phyloP scores from a whole-genome alignment of 2,888 invertebrate species.

The Drosophila quinaria region DNA sequence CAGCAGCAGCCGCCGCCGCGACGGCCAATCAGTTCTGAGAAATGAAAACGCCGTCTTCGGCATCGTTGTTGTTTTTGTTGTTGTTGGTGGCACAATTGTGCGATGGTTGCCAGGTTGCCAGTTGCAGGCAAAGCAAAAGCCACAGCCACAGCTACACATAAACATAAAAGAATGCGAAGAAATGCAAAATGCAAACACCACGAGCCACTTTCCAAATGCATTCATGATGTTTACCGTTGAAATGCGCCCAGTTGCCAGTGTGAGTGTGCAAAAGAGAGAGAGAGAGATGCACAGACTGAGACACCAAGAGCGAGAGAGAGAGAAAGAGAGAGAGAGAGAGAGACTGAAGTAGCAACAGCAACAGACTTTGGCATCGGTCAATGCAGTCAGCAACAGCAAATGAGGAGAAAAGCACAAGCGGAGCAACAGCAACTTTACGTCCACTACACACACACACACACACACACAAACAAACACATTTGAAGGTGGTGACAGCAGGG shows the following conservation, averaged over 20 bases:
- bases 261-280: slow-evolving; percentile 55
- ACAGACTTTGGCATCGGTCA: slow-evolving; percentile 20
- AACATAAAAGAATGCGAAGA: slow-evolving; percentile 82
- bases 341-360: slow-evolving; percentile 7
- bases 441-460: slow-evolving; percentile 36
- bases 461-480: slow-evolving; percentile 23
- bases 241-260: slow-evolving; percentile 75
- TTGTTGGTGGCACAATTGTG: slow-evolving; percentile 74
- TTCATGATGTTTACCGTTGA: slow-evolving; percentile 81
- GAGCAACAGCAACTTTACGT: slow-evolving; percentile 36
- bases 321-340: slow-evolving; percentile 34
- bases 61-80: slow-evolving; percentile 48
- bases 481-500: slow-evolving; percentile 41
- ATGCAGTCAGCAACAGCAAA: slow-evolving; percentile 55
- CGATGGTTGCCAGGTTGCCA: slow-evolving; percentile 51
- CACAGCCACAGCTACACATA: slow-evolving; percentile 61
- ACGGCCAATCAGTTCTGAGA: slow-evolving; percentile 83
- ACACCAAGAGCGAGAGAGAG: slow-evolving; percentile 15
- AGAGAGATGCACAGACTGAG: slow-evolving; percentile 31
- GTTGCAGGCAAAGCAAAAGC: slow-evolving; percentile 59
- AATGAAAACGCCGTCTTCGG: slow-evolving; percentile 80
- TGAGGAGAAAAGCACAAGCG: slow-evolving; percentile 67
- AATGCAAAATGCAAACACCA: slow-evolving; percentile 81
- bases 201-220: slow-evolving; percentile 84
- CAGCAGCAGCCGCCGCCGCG: slow-evolving; percentile 53